phyloP scores from a whole-genome alignment of 2,888 invertebrate species.

The Cremastinae sp. region DNA sequence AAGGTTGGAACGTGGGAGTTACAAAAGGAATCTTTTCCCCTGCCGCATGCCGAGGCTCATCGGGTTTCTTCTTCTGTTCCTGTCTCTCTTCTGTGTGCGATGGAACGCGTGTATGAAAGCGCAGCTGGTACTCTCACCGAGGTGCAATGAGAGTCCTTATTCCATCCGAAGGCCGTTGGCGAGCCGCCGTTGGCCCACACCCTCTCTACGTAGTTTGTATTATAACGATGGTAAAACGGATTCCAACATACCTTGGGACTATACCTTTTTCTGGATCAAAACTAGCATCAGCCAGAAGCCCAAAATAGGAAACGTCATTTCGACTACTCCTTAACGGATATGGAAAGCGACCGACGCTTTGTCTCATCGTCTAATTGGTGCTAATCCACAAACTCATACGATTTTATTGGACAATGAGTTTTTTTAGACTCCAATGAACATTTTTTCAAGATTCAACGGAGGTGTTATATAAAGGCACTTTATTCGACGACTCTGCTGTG shows the following conservation, averaged over 20 bases:
- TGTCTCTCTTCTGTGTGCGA: slow-evolving; percentile 20
- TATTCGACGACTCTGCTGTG: too few relatives aligned
- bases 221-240: slow-evolving; percentile 15
- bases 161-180: slow-evolving; percentile 31
- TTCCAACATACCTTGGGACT: slow-evolving; percentile 21
- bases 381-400: too few relatives aligned
- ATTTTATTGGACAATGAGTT: too few relatives aligned
- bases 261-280: slow-evolving; percentile 17
- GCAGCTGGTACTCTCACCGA: slow-evolving; percentile 52
- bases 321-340: background rate
- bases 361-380: background rate
- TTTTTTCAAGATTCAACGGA: too few relatives aligned
- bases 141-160: slow-evolving; percentile 57
- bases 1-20: slow-evolving; percentile 19
- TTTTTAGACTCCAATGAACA: too few relatives aligned
- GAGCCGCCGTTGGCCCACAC: slow-evolving; percentile 48
- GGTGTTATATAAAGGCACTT: too few relatives aligned
- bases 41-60: background rate
- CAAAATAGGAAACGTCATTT: slow-evolving; percentile 6
- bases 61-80: slow-evolving; percentile 15
- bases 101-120: slow-evolving; percentile 46
- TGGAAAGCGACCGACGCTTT: background rate
- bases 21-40: slow-evolving; percentile 54
- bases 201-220: slow-evolving; percentile 42
- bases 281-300: slow-evolving; percentile 18